phyloP scores from a whole-genome alignment of 1,140 invertebrate genomes.

The Antheraea mylitta region DNA sequence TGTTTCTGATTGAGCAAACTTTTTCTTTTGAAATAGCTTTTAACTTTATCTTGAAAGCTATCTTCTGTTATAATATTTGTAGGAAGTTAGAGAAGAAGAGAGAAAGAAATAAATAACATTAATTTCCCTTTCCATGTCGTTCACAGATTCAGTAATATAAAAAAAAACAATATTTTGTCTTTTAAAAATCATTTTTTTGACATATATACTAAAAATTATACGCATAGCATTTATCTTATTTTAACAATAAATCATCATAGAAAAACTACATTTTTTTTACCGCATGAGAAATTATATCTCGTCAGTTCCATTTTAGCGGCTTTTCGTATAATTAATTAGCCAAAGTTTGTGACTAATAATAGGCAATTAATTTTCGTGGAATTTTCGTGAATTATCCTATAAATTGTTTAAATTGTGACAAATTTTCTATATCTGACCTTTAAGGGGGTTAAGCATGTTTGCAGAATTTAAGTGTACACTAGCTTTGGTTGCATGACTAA shows the following conservation, averaged over 20 bases:
- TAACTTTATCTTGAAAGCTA: neutral
- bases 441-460: neutral
- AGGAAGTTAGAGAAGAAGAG: too few relatives aligned
- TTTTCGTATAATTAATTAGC: neutral
- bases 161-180: too few relatives aligned
- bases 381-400: neutral
- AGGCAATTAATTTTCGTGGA: neutral
- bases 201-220: too few relatives aligned
- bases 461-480: neutral
- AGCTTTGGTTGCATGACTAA: too few relatives aligned
- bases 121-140: too few relatives aligned
- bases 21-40: too few relatives aligned
- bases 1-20: too few relatives aligned
- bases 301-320: neutral
- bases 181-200: too few relatives aligned
- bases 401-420: neutral
- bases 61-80: neutral
- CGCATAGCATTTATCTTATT: too few relatives aligned
- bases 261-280: neutral
- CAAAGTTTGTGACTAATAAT: constrained; percentile 3
- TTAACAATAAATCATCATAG: too few relatives aligned
- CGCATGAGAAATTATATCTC: neutral
- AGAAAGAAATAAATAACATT: too few relatives aligned
- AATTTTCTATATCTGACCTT: neutral
- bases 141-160: too few relatives aligned